phyloP scores from a whole-genome alignment of 2,113 vertebrate species.

The Megaptera novaeangliae region DNA sequence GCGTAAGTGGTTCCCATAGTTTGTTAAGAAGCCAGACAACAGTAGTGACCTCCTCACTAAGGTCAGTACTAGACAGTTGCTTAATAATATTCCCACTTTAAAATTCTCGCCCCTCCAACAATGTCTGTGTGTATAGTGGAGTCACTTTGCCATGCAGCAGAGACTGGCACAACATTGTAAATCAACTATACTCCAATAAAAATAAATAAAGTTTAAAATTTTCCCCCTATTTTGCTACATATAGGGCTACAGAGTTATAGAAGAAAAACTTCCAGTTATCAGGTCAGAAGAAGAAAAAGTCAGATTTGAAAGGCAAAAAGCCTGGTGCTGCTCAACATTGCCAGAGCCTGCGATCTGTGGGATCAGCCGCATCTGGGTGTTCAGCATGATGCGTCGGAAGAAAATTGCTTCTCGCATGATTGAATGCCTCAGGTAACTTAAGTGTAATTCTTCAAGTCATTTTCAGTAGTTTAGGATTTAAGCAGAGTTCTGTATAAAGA shows the following conservation, averaged over 20 bases:
- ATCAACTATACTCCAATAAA: not conserved
- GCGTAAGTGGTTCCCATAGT: not conserved
- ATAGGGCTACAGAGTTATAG: conserved; percentile 96
- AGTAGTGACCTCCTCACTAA: not conserved
- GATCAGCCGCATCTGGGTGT: conserved; percentile 98
- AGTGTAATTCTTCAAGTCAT: not conserved
- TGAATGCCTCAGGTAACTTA: conserved; percentile 92
- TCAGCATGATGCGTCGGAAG: conserved; percentile 95
- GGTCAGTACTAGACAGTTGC: not conserved
- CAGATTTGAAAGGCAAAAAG: conserved; percentile 95
- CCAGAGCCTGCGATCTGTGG: conserved; percentile 97
- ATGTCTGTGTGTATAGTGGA: not conserved
- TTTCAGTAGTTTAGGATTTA: conserved; percentile 22
- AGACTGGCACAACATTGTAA: not conserved
- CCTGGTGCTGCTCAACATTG: conserved; percentile 96
- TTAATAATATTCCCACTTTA: conserved; percentile 14
- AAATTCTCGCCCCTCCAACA: not conserved
- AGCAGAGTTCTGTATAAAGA: not conserved
- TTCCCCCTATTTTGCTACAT: not conserved
- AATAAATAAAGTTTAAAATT: not conserved
- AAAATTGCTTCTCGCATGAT: conserved; percentile 97
- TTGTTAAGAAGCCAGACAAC: not conserved
- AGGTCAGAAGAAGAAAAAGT: conserved; percentile 93
- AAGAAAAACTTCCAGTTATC: conserved; percentile 88
- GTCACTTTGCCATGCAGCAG: not conserved